phyloP scores from a whole-genome alignment of 2,797 vertebrate genomes.

The Australoheros facetus region DNA sequence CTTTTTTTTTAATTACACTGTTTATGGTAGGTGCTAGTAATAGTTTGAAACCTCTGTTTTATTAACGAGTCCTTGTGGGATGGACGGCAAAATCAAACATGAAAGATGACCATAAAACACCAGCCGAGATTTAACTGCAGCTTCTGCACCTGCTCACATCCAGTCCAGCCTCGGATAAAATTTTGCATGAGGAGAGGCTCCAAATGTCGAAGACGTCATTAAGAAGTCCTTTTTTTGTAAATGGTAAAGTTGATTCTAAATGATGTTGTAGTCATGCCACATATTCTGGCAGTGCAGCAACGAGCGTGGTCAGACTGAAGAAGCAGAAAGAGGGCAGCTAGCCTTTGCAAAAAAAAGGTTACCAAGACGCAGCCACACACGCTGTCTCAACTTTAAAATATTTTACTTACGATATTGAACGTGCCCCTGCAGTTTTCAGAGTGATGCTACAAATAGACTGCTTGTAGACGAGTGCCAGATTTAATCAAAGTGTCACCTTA shows the following conservation, averaged over 20 bases:
- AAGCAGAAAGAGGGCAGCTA: background rate
- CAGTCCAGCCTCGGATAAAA: background rate
- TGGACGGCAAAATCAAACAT: conserved; percentile 2
- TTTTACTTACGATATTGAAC: no score
- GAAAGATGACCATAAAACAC: background rate
- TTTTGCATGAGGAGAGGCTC: background rate
- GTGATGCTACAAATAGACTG: background rate
- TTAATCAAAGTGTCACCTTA: background rate
- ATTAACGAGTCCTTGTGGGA: background rate
- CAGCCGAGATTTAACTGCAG: background rate
- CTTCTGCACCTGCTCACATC: background rate
- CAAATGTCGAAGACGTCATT: no score
- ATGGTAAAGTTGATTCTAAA: background rate
- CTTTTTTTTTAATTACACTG: background rate
- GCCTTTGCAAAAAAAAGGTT: background rate
- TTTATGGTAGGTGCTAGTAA: background rate
- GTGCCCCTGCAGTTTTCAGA: background rate
- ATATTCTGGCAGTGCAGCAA: background rate
- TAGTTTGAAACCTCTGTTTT: background rate
- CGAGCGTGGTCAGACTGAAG: background rate
- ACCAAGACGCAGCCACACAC: background rate
- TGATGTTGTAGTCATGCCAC: background rate
- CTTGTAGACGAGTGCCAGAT: background rate
- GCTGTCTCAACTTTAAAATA: background rate
- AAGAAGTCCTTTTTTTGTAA: no score